phyloP scores from a whole-genome alignment of 2,888 invertebrate genomes.

The Tuta absoluta region DNA sequence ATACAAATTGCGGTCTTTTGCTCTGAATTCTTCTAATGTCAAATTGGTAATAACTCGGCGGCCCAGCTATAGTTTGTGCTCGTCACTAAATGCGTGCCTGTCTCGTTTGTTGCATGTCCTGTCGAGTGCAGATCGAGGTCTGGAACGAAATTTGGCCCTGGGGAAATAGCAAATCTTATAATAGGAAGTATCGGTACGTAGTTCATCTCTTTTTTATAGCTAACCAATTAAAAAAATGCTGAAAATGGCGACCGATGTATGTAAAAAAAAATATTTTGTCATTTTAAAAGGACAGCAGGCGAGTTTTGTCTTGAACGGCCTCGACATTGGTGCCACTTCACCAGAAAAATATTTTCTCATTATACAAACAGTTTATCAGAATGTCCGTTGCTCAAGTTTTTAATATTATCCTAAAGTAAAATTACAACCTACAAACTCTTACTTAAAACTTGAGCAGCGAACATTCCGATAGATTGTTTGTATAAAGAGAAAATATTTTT shows the following conservation, averaged over 20 bases:
- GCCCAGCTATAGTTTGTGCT: slow-evolving; percentile 18
- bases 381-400: too few relatives aligned
- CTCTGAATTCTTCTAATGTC: neutral
- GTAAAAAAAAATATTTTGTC: neutral
- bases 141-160: slow-evolving; percentile 84
- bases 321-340: too few relatives aligned
- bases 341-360: too few relatives aligned
- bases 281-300: neutral
- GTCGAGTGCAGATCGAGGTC: slow-evolving; percentile 81
- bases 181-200: slow-evolving; percentile 82
- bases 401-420: too few relatives aligned
- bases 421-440: too few relatives aligned
- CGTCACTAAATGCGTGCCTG: slow-evolving; percentile 41
- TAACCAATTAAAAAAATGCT: neutral
- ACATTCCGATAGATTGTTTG: too few relatives aligned
- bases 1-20: too few relatives aligned
- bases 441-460: too few relatives aligned
- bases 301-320: too few relatives aligned
- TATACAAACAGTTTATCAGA: too few relatives aligned
- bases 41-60: neutral
- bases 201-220: neutral
- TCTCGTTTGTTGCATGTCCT: slow-evolving; percentile 72
- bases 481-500: too few relatives aligned
- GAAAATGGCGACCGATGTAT: neutral
- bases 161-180: slow-evolving; percentile 71